Evolutionary conservation across 2,797 vertebrate species (phyloP).

Genomic region (Momotus momota): DNA sequence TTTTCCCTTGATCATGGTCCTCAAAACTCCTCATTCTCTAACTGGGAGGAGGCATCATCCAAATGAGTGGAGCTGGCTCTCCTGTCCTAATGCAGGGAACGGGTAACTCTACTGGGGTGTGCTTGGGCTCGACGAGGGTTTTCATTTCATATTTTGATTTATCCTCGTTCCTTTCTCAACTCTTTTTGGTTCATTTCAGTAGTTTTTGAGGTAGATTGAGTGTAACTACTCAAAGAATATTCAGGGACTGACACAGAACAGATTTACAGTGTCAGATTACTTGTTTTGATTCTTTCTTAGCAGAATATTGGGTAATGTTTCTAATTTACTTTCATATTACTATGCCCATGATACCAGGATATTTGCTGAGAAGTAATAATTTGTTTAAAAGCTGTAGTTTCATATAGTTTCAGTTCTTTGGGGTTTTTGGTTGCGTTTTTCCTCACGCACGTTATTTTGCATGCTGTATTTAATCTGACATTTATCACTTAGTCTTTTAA

Average conservation of each 20-base stretch:
- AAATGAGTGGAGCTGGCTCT: not conserved
- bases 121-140: not conserved
- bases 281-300: not conserved
- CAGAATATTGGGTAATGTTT: not conserved
- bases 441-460: not conserved
- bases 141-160: not conserved
- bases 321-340: not conserved
- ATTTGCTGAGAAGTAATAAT: not conserved
- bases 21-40: not conserved
- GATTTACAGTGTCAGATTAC: not conserved
- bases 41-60: not conserved
- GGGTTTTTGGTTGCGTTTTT: not conserved
- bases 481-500: not conserved
- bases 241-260: not conserved
- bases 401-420: not conserved
- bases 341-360: not conserved
- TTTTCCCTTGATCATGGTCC: not conserved
- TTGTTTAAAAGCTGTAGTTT: not conserved
- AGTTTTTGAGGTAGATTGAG: not conserved
- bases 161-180: not conserved
- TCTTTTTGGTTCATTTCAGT: not conserved
- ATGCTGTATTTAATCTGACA: not conserved
- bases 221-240: not conserved
- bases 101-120: not conserved
- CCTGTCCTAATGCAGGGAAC: fast-evolving